Conservation (phyloP, 2,113 vertebrate species). For the Emydocephalus ijimae region DNA sequence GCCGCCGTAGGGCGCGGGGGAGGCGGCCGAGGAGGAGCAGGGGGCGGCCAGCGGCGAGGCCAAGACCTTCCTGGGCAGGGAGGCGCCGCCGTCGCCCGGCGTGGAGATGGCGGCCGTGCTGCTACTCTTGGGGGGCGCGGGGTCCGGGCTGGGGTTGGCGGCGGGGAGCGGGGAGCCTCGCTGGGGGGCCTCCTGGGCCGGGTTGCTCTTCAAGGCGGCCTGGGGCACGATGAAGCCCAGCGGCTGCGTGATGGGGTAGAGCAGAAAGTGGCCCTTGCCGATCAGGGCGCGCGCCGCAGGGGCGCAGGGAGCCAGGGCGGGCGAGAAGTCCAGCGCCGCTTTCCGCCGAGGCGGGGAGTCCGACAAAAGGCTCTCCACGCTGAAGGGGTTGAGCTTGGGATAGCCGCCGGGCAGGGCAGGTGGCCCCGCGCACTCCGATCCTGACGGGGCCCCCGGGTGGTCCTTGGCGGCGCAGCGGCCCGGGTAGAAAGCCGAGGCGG, state of each 20-base stretch:
- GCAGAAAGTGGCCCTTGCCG: constrained; percentile 52
- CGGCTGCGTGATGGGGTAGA: constrained; percentile 94
- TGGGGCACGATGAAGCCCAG: constrained; percentile 94
- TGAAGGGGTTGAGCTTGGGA: constrained; percentile 91
- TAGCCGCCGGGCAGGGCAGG: constrained; percentile 52
- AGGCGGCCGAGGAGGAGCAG: constrained; percentile 24
- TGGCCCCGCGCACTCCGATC: constrained; percentile 59
- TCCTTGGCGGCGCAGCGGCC: constrained; percentile 69
- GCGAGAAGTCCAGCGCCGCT: constrained; percentile 80
- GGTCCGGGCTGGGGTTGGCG: constrained; percentile 58
- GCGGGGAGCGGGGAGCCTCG: constrained; percentile 54
- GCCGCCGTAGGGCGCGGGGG: constrained; percentile 19
- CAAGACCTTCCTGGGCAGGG: constrained; percentile 18
- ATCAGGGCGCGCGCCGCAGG: constrained; percentile 19
- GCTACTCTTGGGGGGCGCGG: constrained; percentile 47
- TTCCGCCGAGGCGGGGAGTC: constrained; percentile 88
- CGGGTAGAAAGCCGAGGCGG: constrained; percentile 71
- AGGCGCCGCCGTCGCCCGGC: constrained; percentile 47
- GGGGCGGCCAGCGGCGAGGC: constrained; percentile 20
- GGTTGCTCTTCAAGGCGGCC: constrained; percentile 77
- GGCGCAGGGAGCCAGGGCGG: constrained; percentile 69
- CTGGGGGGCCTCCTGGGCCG: constrained; percentile 58
- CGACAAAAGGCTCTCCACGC: constrained; percentile 91
- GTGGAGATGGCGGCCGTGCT: constrained; percentile 48
- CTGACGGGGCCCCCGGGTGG: constrained; percentile 70